Conservation (phyloP, 2,113 vertebrate species). For the Prolemur simus region DNA sequence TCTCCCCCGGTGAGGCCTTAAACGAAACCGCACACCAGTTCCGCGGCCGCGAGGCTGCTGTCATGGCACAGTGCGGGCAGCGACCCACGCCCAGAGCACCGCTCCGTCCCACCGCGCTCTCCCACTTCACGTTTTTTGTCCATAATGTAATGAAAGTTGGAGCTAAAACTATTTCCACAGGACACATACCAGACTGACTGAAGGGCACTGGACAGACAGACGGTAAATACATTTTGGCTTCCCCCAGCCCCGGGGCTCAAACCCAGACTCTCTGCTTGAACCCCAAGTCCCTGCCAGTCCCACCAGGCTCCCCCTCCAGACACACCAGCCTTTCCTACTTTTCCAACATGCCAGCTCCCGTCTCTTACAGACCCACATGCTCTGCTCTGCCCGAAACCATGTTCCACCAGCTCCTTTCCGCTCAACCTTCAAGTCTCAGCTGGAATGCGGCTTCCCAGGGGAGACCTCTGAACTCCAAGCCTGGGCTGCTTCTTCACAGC, state of each 20-base stretch:
- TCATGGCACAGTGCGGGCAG: background rate
- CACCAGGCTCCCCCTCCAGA: background rate
- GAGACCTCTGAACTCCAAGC: background rate
- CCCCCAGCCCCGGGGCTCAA: background rate
- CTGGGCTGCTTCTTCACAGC: background rate
- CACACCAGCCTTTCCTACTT: background rate
- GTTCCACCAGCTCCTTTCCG: constrained; percentile 54
- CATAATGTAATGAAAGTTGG: background rate
- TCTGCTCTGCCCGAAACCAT: constrained; percentile 22
- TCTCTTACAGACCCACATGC: background rate
- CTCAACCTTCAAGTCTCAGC: background rate
- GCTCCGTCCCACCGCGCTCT: background rate
- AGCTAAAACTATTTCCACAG: constrained; percentile 50
- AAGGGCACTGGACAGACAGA: background rate
- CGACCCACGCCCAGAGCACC: background rate
- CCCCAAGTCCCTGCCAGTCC: background rate
- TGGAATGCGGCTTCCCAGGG: constrained; percentile 7
- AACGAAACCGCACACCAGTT: background rate
- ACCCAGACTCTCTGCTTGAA: background rate
- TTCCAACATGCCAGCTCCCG: background rate
- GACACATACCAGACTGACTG: constrained; percentile 45
- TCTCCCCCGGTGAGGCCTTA: background rate
- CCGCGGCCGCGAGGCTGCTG: background rate
- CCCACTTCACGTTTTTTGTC: background rate
- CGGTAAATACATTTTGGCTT: background rate